phyloP scores from a whole-genome alignment of 2,113 vertebrate genomes.

The Psettodes erumei region DNA sequence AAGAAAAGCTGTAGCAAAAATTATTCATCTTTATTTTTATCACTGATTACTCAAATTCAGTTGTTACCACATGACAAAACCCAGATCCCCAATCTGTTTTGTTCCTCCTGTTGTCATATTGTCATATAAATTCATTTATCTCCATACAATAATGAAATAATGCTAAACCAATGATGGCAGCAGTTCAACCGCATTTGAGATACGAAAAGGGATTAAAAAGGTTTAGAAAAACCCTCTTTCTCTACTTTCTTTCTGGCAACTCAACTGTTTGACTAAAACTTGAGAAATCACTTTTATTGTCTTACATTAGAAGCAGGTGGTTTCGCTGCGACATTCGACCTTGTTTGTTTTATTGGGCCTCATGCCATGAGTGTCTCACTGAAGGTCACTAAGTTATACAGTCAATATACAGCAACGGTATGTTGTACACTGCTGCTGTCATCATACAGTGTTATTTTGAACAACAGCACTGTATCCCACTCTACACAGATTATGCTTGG shows the following conservation, averaged over 20 bases:
- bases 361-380: slow-evolving; percentile 16
- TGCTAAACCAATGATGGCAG: neutral
- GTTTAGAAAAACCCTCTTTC: slow-evolving; percentile 3
- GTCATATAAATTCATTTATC: neutral
- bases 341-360: slow-evolving; percentile 44
- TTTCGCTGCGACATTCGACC: slow-evolving; percentile 16
- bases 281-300: slow-evolving; percentile 18
- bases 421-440: neutral
- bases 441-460: neutral
- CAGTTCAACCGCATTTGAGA: slow-evolving; percentile 12
- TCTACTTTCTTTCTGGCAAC: slow-evolving; percentile 49
- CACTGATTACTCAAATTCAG: neutral
- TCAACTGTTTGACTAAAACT: slow-evolving; percentile 34
- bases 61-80: neutral
- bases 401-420: neutral
- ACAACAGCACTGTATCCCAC: neutral
- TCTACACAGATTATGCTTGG: neutral
- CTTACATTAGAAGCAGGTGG: slow-evolving; percentile 33
- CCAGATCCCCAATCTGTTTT: neutral
- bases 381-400: neutral
- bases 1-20: slow-evolving; percentile 14
- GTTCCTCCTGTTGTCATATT: slow-evolving; percentile 8
- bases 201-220: neutral
- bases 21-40: slow-evolving; percentile 18
- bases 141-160: neutral